Conservation (phyloP, 2,113 vertebrate genomes). For the Xenopus borealis region DNA sequence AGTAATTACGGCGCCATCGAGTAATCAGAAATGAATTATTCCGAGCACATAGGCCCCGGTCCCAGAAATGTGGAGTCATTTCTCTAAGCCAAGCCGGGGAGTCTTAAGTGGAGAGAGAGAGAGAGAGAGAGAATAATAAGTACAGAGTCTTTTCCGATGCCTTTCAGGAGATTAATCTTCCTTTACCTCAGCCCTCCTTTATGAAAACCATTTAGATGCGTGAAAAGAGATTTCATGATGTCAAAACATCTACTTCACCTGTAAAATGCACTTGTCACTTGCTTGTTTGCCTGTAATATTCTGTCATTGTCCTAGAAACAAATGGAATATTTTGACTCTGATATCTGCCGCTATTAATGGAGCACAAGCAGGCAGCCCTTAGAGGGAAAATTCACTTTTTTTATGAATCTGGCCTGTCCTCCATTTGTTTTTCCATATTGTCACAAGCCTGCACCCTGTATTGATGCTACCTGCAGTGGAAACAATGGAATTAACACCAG, state of each 20-base stretch:
- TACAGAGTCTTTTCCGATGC: slow-evolving; percentile 93
- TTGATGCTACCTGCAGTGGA: too few relatives aligned
- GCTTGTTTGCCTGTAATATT: neutral
- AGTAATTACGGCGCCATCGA: slow-evolving; percentile 74
- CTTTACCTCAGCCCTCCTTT: slow-evolving; percentile 63
- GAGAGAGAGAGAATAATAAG: slow-evolving; percentile 99
- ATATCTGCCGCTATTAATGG: neutral
- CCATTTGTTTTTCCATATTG: too few relatives aligned
- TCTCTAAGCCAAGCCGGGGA: slow-evolving; percentile 76
- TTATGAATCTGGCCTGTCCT: too few relatives aligned
- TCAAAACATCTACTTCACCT: neutral
- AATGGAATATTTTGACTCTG: neutral
- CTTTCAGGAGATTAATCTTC: slow-evolving; percentile 98
- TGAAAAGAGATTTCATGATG: slow-evolving; percentile 7
- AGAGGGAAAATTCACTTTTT: too few relatives aligned
- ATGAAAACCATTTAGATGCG: slow-evolving; percentile 8
- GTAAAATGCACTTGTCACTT: slow-evolving; percentile 1
- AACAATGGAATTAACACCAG: too few relatives aligned
- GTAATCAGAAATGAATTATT: slow-evolving; percentile 81
- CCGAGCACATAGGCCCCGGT: slow-evolving; percentile 82
- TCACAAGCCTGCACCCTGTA: too few relatives aligned
- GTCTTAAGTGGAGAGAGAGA: slow-evolving; percentile 80
- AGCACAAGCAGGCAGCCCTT: neutral
- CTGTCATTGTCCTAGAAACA: neutral
- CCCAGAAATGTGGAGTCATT: slow-evolving; percentile 84